A percentile compares a stretch with the other conserved stretches of the same genome.
Evolutionary conservation across 1,140 invertebrate species (phyloP).

Genomic region (Tetragonula clypearis): DNA sequence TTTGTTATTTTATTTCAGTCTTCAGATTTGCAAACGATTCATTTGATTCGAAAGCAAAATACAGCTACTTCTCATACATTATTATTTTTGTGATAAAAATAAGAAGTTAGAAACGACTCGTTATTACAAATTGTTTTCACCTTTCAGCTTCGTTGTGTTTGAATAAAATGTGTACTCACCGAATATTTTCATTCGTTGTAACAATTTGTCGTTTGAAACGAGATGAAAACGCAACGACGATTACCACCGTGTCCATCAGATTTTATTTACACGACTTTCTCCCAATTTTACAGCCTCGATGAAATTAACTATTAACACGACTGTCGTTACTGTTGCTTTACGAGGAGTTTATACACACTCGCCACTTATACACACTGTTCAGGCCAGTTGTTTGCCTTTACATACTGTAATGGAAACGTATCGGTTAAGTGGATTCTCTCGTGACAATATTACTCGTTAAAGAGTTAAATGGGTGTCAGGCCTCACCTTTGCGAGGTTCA

Average conservation of each 20-base stretch:
- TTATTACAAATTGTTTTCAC: too few species aligned
- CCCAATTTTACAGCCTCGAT: slow-evolving; percentile 5
- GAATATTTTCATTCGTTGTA: not conserved
- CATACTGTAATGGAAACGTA: slow-evolving; percentile 18
- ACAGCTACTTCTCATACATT: too few species aligned
- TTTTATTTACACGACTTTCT: slow-evolving; percentile 39
- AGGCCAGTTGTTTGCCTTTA: not conserved
- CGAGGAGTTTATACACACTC: too few species aligned
- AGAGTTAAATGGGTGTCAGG: slow-evolving; percentile 20
- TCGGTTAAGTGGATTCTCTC: slow-evolving; percentile 18
- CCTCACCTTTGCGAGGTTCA: not conserved
- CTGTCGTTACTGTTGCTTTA: not conserved
- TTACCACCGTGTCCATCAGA: not conserved
- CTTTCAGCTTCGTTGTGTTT: too few species aligned
- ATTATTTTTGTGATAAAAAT: too few species aligned
- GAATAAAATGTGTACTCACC: too few species aligned
- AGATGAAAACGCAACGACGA: slow-evolving; percentile 1
- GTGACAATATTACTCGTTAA: slow-evolving; percentile 29
- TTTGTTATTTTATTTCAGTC: too few species aligned
- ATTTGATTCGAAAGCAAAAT: too few species aligned
- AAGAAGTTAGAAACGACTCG: too few species aligned
- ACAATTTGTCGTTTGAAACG: not conserved
- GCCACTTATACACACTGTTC: not conserved
- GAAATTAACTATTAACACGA: slow-evolving; percentile 25
- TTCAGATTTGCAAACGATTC: too few species aligned